Evolutionary conservation across 2,113 vertebrate species (phyloP), one percentile per base, ranked within the genome.

Genomic region (Stictonetta naevosa): DNA sequence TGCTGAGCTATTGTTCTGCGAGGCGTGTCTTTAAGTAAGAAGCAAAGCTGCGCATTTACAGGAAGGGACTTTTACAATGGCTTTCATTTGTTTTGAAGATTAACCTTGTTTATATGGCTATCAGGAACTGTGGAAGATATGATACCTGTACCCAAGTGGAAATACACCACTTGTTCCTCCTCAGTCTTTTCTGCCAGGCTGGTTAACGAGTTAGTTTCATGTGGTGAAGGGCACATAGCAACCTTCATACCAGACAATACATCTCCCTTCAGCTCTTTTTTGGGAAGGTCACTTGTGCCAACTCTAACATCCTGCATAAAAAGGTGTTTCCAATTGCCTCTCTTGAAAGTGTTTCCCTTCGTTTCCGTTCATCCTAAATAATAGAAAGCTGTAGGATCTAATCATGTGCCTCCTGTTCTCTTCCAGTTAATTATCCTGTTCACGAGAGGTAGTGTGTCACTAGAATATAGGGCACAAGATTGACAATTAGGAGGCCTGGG

Each of bases 1-100:
- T 98, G 96, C 95, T 97, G 95, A 96, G 95, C 97, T 92, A 98
- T 98, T 98, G 98, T 99, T 98, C 93, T 90, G 63, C 3, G 97
- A 98, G 98, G 98, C 90, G 98, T 98, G 98, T 86, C 96, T 91
- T 90, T 92, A 96, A 96, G 97, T 85, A 76, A 95, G 98, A 97
- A 94, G 92, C 87, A 92, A 96, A 97, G 97, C 94, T 38, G 92
- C 82, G 77, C 73, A 21, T 91, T 93, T 92, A 80, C 95, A 97
- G 95, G 95, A 96, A 97, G 87, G 72, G 72, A 53, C 50, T 95
- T 42, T 34, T 52, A 91, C 90, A 94, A 96, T 89, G 53, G 87
- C 82, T 89, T 88, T 94, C 80, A 87, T 96, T 97, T 96, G 88
- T 93, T 96, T 95, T 94, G 88, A 90, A 96, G 96, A 91, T 95